A percentile compares a stretch with the other conserved stretches of the same genome.
phyloP scores from a whole-genome alignment of 2,113 vertebrate genomes.

The Gambusia affinis region DNA sequence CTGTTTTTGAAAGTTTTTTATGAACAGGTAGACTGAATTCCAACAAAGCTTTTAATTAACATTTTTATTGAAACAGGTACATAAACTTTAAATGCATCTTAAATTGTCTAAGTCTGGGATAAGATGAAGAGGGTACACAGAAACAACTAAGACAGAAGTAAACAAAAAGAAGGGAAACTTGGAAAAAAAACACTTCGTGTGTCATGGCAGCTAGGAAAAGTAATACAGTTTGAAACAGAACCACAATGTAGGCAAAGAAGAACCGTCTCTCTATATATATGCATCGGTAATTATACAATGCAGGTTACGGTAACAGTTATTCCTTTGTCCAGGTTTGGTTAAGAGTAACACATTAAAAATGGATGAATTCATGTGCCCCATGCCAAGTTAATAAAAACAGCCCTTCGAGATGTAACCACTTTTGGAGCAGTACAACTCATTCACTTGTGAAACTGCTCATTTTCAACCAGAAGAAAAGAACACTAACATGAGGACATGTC shows the following conservation, averaged over 20 bases:
- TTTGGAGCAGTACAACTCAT: not conserved
- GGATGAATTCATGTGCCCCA: conserved; percentile 13
- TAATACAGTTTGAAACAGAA: conserved; percentile 47
- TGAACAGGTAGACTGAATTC: not conserved
- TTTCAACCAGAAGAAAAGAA: conserved; percentile 43
- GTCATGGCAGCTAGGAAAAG: conserved; percentile 36
- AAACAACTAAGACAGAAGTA: conserved; percentile 30
- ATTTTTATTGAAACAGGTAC: conserved; percentile 71
- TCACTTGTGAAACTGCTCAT: conserved; percentile 22
- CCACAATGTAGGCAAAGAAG: not conserved
- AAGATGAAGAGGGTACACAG: conserved; percentile 53
- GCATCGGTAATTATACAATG: conserved; percentile 56
- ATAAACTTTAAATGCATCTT: conserved; percentile 60
- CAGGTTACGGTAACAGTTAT: conserved; percentile 20
- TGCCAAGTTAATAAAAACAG: conserved; percentile 19
- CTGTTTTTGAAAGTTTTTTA: not conserved
- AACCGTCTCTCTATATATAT: not conserved
- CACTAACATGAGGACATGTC: conserved; percentile 47
- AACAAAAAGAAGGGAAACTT: conserved; percentile 26
- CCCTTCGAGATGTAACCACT: not conserved
- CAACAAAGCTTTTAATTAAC: conserved; percentile 51
- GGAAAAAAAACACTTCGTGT: conserved; percentile 19
- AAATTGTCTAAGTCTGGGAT: conserved; percentile 63
- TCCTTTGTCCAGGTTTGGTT: conserved; percentile 3
- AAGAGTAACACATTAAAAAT: conserved; percentile 4